These are phyloP conservation scores for Slavum lentiscoides DNA, from an alignment of 2,888 invertebrate genomes.

Conservation along the genomic window DNA sequence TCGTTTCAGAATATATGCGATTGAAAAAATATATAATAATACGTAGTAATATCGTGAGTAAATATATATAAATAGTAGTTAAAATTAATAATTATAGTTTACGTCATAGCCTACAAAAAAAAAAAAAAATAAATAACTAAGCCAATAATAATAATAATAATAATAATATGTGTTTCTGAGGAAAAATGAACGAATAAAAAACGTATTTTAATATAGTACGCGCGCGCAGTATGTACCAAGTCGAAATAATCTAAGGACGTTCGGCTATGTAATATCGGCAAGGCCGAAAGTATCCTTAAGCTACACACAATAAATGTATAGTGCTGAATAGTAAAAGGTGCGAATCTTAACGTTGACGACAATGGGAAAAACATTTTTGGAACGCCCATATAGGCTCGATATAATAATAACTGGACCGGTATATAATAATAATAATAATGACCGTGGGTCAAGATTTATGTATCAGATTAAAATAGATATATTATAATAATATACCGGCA, in stretches of 20 bases:
- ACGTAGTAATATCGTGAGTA: not conserved
- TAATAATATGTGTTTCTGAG: not conserved
- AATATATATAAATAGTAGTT: conserved; percentile 20
- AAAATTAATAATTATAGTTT: not conserved
- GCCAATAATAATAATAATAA: too few species aligned
- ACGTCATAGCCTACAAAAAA: not conserved
- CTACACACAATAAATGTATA: not conserved
- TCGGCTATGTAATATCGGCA: conserved; percentile 1
- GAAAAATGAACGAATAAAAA: not conserved
- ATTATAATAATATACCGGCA: conserved; percentile 1
- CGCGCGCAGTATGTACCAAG: not conserved
- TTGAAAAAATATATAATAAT: not conserved
- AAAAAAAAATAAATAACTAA: not conserved
- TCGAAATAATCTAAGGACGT: conserved; percentile 23
- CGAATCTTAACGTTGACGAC: conserved; percentile 27
- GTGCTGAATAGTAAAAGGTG: conserved; percentile 31
- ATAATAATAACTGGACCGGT: conserved; percentile 28
- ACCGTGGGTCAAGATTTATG: conserved; percentile 37
- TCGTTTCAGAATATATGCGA: not conserved
- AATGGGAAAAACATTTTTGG: conserved; percentile 32
- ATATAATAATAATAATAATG: not conserved
- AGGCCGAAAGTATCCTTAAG: conserved; percentile 37
- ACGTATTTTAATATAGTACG: not conserved
- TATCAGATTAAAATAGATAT: conserved; percentile 14
- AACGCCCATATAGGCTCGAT: conserved; percentile 33